Conservation (phyloP, 2,797 vertebrate species). For the Momotus momota region DNA sequence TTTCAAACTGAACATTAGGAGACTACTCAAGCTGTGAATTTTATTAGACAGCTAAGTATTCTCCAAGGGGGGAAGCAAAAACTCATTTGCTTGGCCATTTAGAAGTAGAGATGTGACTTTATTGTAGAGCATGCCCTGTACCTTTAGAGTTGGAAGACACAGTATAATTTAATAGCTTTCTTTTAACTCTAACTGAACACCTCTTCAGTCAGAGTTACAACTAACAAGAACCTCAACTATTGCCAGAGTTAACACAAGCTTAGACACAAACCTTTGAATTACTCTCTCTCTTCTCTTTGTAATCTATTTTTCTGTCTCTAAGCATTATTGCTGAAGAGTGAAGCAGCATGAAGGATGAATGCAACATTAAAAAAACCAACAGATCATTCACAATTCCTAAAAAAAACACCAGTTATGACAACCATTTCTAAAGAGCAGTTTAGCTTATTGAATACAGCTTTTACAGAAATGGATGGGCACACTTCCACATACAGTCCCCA, state of each 20-base stretch:
- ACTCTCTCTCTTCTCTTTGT: neutral
- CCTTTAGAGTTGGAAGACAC: neutral
- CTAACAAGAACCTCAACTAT: neutral
- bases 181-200: neutral
- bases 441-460: neutral
- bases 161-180: neutral
- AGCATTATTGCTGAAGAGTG: neutral
- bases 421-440: neutral
- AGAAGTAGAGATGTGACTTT: neutral
- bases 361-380: neutral
- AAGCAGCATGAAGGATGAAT: neutral
- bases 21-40: neutral
- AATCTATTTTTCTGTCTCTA: neutral
- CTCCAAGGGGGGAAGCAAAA: neutral
- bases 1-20: neutral
- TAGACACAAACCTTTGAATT: neutral
- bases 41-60: neutral
- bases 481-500: neutral
- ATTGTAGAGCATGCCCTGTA: neutral
- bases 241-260: neutral
- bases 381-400: neutral
- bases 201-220: neutral
- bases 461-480: neutral
- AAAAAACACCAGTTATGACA: neutral
- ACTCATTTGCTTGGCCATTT: neutral